phyloP scores from a whole-genome alignment of 2,113 vertebrate species.

The Clarias macrocephalus region DNA sequence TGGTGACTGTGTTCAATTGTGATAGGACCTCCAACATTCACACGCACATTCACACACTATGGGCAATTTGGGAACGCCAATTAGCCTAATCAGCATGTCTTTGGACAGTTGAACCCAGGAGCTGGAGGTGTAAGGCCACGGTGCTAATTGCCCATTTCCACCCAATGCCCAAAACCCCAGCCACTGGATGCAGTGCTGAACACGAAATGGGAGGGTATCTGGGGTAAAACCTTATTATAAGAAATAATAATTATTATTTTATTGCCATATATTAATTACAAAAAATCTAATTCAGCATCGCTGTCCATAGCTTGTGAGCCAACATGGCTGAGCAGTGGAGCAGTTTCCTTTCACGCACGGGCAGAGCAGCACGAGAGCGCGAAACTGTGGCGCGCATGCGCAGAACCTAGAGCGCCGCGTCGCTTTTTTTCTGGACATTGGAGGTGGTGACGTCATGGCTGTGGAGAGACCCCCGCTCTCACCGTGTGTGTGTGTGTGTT shows the following conservation, averaged over 20 bases:
- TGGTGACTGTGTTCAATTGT: too few relatives aligned
- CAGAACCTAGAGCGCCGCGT: conserved; percentile 33
- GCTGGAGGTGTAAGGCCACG: too few relatives aligned
- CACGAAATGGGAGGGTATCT: too few relatives aligned
- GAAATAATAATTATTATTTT: background rate
- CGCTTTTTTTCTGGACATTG: conserved; percentile 46
- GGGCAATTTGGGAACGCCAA: too few relatives aligned
- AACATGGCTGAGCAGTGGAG: conserved; percentile 32
- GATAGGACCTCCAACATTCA: too few relatives aligned
- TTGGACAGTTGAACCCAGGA: too few relatives aligned
- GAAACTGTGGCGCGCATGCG: conserved; percentile 42
- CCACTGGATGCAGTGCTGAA: too few relatives aligned
- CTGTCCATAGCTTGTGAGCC: conserved; percentile 19
- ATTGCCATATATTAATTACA: background rate
- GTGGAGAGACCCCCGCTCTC: conserved; percentile 58
- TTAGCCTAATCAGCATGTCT: too few relatives aligned
- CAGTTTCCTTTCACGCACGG: conserved; percentile 14
- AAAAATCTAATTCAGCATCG: background rate
- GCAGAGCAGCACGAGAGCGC: background rate
- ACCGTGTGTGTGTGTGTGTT: background rate
- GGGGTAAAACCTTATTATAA: too few relatives aligned
- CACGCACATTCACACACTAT: too few relatives aligned
- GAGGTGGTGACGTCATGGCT: conserved; percentile 69
- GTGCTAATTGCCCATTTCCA: too few relatives aligned
- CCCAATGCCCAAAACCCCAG: too few relatives aligned